Conservation (phyloP, 2,888 invertebrate species). For the Slavum lentiscoides region DNA sequence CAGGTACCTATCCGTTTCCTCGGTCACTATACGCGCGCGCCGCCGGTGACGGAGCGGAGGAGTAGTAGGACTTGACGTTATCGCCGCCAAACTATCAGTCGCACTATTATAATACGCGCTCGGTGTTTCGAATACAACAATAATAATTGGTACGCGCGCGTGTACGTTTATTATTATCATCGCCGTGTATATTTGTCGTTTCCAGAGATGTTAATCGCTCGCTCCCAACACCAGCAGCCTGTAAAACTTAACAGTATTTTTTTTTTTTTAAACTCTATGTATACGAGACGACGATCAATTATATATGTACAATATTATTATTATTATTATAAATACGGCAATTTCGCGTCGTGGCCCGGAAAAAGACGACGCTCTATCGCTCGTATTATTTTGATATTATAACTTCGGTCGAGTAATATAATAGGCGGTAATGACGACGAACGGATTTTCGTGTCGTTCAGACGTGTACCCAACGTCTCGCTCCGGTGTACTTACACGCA, state of each 20-base stretch:
- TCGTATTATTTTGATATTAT: neutral
- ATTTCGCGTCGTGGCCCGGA: conserved; percentile 23
- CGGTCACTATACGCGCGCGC: too few relatives aligned
- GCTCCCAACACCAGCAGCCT: conserved; percentile 25
- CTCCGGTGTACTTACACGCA: too few relatives aligned
- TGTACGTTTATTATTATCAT: neutral
- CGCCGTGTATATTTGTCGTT: neutral
- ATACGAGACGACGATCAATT: neutral
- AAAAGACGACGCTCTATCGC: neutral
- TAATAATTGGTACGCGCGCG: conserved; percentile 1
- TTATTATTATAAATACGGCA: too few relatives aligned
- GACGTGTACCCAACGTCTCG: neutral
- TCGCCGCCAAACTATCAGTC: conserved; percentile 1
- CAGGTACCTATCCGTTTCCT: neutral
- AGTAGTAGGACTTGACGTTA: too few relatives aligned
- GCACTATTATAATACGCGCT: neutral
- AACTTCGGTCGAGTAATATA: neutral
- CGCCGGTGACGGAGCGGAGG: too few relatives aligned
- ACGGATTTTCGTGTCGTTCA: conserved; percentile 4
- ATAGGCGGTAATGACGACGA: neutral
- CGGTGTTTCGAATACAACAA: conserved; percentile 17
- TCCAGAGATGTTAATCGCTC: conserved; percentile 34
- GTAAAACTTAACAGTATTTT: too few relatives aligned
- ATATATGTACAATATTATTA: too few relatives aligned
- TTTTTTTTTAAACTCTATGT: too few relatives aligned